phyloP scores from a whole-genome alignment of 2,113 vertebrate species.

The Bos indicus region DNA sequence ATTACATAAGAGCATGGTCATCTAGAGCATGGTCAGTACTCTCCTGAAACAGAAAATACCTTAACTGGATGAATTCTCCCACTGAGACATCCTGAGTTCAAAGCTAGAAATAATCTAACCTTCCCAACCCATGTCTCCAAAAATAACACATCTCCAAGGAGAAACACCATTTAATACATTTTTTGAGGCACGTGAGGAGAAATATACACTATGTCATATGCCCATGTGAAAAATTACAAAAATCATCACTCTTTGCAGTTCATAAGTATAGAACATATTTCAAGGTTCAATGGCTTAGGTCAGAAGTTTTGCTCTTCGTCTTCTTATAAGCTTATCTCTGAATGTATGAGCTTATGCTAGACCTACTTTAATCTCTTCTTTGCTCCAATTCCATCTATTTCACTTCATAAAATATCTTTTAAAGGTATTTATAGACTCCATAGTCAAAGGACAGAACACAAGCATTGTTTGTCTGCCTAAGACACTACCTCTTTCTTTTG shows the following conservation, averaged over 20 bases:
- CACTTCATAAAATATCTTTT: background rate
- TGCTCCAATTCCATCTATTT: background rate
- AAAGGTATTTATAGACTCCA: background rate
- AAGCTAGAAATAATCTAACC: background rate
- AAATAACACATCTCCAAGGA: slow-evolving; percentile 23
- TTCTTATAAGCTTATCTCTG: background rate
- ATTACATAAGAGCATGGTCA: background rate
- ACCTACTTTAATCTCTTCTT: background rate
- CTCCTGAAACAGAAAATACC: slow-evolving; percentile 12
- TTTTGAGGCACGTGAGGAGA: background rate
- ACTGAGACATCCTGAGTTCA: background rate
- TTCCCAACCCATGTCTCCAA: background rate
- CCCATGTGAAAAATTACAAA: background rate
- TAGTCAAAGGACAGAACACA: background rate
- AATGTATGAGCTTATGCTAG: background rate
- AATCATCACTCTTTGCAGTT: background rate
- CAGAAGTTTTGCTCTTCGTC: background rate
- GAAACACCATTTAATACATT: background rate
- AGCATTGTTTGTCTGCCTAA: background rate
- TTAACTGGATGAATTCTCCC: background rate
- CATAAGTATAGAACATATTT: background rate
- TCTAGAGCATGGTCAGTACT: background rate
- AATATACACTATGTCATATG: background rate
- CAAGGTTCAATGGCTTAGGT: background rate
- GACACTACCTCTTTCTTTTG: background rate